Conservation (phyloP, 2,888 invertebrate species). For the Amblyjoppa proteus region DNA sequence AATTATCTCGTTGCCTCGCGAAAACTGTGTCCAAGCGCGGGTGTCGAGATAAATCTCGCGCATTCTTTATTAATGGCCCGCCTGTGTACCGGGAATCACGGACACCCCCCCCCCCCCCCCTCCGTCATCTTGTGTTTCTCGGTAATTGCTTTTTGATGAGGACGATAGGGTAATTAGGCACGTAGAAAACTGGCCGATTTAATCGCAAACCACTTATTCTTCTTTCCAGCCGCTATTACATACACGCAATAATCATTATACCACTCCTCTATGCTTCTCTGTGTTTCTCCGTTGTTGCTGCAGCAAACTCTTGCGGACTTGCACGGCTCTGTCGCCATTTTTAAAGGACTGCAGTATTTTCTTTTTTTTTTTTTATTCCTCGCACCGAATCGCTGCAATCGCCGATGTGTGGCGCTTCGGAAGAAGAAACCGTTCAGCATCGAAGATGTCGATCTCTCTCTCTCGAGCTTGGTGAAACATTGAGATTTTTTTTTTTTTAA, state of each 20-base stretch:
- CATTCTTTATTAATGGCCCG: slow-evolving; percentile 2
- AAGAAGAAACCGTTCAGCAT: neutral
- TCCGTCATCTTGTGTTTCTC: neutral
- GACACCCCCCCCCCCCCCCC: neutral
- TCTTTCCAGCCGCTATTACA: slow-evolving; percentile 56
- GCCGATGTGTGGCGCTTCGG: neutral
- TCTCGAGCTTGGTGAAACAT: too few relatives aligned
- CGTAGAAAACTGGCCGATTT: slow-evolving; percentile 69
- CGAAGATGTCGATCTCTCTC: neutral
- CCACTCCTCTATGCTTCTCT: neutral
- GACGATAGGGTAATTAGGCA: slow-evolving; percentile 66
- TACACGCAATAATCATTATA: slow-evolving; percentile 62
- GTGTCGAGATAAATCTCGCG: neutral
- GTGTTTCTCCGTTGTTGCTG: neutral
- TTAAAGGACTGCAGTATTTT: slow-evolving; percentile 17
- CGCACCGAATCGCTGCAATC: neutral
- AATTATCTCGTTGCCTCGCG: neutral
- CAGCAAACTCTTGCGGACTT: slow-evolving; percentile 19
- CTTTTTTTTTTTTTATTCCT: neutral
- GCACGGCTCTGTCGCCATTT: neutral
- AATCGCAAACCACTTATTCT: slow-evolving; percentile 64
- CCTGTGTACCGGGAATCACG: neutral
- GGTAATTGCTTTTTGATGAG: slow-evolving; percentile 67
- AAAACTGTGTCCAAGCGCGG: neutral
- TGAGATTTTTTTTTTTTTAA: too few relatives aligned